Conservation (phyloP, 2,797 vertebrate species). For the Oreortyx pictus region DNA sequence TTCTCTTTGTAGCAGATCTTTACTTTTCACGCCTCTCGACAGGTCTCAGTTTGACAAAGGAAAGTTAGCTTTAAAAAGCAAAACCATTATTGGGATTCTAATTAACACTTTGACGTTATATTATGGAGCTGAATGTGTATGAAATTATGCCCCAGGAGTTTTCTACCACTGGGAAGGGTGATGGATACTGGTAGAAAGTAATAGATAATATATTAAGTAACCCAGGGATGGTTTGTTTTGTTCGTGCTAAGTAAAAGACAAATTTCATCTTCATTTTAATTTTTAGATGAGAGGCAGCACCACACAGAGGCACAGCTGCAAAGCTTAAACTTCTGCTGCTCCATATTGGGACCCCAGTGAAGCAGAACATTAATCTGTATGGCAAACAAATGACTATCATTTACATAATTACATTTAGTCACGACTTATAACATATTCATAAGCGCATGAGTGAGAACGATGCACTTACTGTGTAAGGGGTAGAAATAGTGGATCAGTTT, state of each 20-base stretch:
- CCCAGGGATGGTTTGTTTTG: neutral
- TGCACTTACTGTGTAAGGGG: slow-evolving; percentile 26
- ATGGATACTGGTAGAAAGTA: slow-evolving; percentile 47
- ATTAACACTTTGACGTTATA: neutral
- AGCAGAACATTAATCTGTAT: slow-evolving; percentile 73
- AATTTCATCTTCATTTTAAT: slow-evolving; percentile 67
- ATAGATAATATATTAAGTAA: slow-evolving; percentile 43
- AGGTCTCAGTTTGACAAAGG: slow-evolving; percentile 12
- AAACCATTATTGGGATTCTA: slow-evolving; percentile 28
- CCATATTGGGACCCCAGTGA: slow-evolving; percentile 64
- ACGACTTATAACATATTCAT: slow-evolving; percentile 69
- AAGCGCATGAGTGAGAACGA: slow-evolving; percentile 50
- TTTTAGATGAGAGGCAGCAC: slow-evolving; percentile 63
- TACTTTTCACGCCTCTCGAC: neutral
- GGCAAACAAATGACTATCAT: slow-evolving; percentile 73
- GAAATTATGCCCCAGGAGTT: slow-evolving; percentile 35
- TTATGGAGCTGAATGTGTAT: slow-evolving; percentile 15
- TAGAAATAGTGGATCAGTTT: neutral
- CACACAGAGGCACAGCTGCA: slow-evolving; percentile 69
- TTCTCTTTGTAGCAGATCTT: neutral
- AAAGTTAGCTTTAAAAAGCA: neutral
- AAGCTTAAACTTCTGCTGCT: slow-evolving; percentile 57
- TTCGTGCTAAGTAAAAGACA: slow-evolving; percentile 45
- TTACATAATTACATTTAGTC: slow-evolving; percentile 75
- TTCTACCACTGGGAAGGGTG: neutral